phyloP scores from a whole-genome alignment of 2,797 vertebrate genomes.

The Alfaro cultratus region DNA sequence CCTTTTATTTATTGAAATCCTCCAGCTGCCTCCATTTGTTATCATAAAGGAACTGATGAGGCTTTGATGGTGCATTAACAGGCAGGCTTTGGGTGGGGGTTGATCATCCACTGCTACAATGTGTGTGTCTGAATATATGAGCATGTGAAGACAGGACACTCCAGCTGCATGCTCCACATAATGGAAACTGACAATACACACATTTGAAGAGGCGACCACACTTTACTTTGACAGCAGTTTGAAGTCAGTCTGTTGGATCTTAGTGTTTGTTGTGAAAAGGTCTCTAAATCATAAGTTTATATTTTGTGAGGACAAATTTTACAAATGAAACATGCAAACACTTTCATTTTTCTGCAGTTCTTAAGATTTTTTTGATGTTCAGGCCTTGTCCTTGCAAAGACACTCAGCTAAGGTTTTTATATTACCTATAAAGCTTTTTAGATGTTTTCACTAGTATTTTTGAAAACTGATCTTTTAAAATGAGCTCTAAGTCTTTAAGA shows the following conservation, averaged over 20 bases:
- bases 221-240: constrained; percentile 28
- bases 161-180: constrained; percentile 31
- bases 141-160: constrained; percentile 18
- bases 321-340: constrained; percentile 8
- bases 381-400: background rate
- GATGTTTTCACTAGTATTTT: background rate
- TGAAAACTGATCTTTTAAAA: background rate
- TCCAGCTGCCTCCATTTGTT: constrained; percentile 51
- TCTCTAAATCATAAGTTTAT: background rate
- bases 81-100: constrained; percentile 6
- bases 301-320: constrained; percentile 1
- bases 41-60: constrained; percentile 48
- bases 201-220: constrained; percentile 16
- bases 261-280: constrained; percentile 9
- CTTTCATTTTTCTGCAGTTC: constrained; percentile 15
- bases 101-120: constrained; percentile 7
- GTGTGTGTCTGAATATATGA: constrained; percentile 23
- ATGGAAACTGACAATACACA: constrained; percentile 25
- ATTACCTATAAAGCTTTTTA: background rate
- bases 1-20: constrained; percentile 48
- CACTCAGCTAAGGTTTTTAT: background rate
- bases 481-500: background rate
- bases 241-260: constrained; percentile 28
- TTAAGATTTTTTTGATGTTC: background rate
- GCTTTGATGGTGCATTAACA: constrained; percentile 47